Base-by-base conservation (phyloP, 2,888 invertebrate species). In the Chaetoderma sp. region DNA sequence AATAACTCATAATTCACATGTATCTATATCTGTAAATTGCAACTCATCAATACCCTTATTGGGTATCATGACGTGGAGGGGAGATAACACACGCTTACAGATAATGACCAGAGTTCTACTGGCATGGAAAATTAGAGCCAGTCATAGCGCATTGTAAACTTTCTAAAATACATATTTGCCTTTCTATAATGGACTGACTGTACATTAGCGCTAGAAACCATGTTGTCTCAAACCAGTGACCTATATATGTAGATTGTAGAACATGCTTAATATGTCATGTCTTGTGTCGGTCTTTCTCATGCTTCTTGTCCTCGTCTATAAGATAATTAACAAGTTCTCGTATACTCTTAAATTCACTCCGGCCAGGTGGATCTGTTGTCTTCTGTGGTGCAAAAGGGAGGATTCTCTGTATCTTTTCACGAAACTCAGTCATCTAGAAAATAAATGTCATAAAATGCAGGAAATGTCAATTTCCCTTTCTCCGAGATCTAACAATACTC, bases 291-390 rank as follows among this genome's bases (percentile, higher is more conserved):
- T 56, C 50, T 16, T 67, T 65, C 55, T 82, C 79, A 33, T 72
- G 67, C 58, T 81, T 81, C 23, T 82, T 78, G 70, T 84, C 85
- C 68, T 86, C 83, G 57, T 85, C 82, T 39, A 84, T 81, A 18
- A 94, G 84, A 86, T 96, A 96, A 72, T 91, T 91, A 79, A 96
- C 88, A 36, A 96, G 88, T 86, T 96, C 96, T 76, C 92, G 93
- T 36, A 96, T 86, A 63, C 93, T 93, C 75, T 90, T 91, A 79
- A 96, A 96, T 80, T 96, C 96, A 30, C 93, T 94, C 81, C 94
- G 90, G 75, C 95, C 93, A 77, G 90, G 90, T n/a, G 93, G 91
- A 81, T 93, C 89, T n/a, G n/a, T n/a, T n/a, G n/a, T n/a, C 80
- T 92, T 93, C 84, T 91, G 94, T 10, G 93, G 92, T 75, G 95